Evolutionary conservation across 2,797 vertebrate species (phyloP).

Genomic region (Phylloscopus collybita): DNA sequence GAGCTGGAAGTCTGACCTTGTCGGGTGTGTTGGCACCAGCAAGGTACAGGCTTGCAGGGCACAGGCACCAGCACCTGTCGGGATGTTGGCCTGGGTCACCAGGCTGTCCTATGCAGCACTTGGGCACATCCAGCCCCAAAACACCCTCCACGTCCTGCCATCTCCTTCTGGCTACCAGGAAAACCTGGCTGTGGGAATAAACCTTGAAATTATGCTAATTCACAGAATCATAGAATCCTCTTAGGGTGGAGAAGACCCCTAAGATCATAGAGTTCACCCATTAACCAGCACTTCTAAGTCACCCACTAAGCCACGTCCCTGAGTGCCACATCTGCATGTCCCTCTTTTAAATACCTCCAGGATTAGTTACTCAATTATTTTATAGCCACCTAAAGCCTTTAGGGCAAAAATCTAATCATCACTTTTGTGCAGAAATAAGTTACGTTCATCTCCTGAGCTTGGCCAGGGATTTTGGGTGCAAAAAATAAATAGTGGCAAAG

Average conservation of each 20-base stretch:
- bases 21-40: rapidly evolving
- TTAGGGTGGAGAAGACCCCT: neutral
- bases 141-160: rapidly evolving
- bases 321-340: neutral
- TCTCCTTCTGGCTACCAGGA: neutral
- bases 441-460: neutral
- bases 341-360: neutral
- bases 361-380: neutral
- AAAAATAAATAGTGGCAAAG: neutral
- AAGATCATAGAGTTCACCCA: neutral
- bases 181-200: neutral
- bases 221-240: neutral
- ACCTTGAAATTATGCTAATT: neutral
- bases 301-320: neutral
- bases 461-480: neutral
- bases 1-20: neutral
- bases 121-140: neutral
- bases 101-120: rapidly evolving
- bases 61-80: rapidly evolving
- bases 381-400: neutral
- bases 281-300: neutral
- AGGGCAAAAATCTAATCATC: neutral
- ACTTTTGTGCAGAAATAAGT: neutral
- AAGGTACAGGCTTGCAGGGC: neutral
- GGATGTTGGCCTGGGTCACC: neutral